Evolutionary conservation across 2,888 invertebrate species (phyloP).

Genomic region (Microplitis manilae): DNA sequence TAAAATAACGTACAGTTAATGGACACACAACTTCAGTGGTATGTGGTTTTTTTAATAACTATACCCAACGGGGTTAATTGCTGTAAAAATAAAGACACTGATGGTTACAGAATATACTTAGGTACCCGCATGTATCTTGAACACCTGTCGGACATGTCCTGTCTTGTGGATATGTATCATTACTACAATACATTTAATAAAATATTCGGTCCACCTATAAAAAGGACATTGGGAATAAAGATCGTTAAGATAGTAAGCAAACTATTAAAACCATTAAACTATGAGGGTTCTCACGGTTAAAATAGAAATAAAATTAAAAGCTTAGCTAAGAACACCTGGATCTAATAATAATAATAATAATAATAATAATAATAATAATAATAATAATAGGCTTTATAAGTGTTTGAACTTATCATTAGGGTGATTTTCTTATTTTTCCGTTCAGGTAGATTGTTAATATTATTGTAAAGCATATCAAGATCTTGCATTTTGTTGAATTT

Average conservation of each 20-base stretch:
- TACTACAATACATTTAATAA: not conserved
- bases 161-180: not conserved
- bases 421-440: constrained; percentile 6
- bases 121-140: constrained; percentile 38
- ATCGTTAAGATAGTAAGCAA: not conserved
- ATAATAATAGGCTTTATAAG: not conserved
- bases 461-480: not conserved
- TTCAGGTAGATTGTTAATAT: not conserved
- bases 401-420: not conserved
- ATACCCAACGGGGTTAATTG: too few relatives aligned
- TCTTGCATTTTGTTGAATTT: not conserved
- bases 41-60: too few relatives aligned
- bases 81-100: too few relatives aligned
- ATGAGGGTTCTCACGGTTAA: not conserved
- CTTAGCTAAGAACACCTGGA: constrained; percentile 16
- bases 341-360: not conserved
- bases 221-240: not conserved
- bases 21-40: too few relatives aligned
- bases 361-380: not conserved
- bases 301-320: not conserved
- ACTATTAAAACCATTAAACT: not conserved
- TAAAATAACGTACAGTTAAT: too few relatives aligned
- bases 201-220: not conserved
- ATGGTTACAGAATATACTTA: not conserved
- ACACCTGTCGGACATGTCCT: constrained; percentile 30